Evolutionary conservation across 1,140 invertebrate genomes (phyloP).

Genomic region (Cataglyphis hispanica): DNA sequence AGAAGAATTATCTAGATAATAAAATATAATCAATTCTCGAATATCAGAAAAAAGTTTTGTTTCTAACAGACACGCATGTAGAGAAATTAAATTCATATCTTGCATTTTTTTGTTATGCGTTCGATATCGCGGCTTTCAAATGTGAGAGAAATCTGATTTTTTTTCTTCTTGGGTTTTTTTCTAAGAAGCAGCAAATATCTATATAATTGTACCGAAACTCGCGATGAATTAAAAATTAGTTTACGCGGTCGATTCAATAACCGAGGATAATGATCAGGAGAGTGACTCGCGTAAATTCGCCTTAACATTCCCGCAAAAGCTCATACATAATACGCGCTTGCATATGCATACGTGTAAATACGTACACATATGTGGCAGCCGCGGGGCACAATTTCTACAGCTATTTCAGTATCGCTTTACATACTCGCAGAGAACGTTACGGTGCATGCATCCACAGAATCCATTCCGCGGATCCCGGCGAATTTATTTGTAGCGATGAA

Average conservation of each 20-base stretch:
- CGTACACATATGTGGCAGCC: constrained; percentile 29
- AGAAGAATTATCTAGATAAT: neutral
- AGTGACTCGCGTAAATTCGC: constrained; percentile 23
- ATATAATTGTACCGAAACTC: neutral
- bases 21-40: neutral
- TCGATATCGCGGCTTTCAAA: neutral
- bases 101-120: no score
- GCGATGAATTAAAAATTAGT: neutral
- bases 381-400: constrained; percentile 67
- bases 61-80: neutral
- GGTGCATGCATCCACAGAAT: constrained; percentile 51
- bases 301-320: constrained; percentile 42
- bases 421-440: constrained; percentile 57
- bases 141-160: neutral
- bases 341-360: constrained; percentile 48
- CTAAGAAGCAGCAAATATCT: neutral
- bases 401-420: constrained; percentile 74
- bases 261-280: neutral
- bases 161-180: no score
- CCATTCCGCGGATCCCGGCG: constrained; percentile 42
- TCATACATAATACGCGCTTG: constrained; percentile 34
- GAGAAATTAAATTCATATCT: neutral
- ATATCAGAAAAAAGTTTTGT: neutral
- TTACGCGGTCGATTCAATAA: neutral
- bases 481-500: constrained; percentile 65